These are phyloP conservation scores for Piscicola geometra DNA, from an alignment of 2,888 invertebrate species.

Conservation along the genomic window DNA sequence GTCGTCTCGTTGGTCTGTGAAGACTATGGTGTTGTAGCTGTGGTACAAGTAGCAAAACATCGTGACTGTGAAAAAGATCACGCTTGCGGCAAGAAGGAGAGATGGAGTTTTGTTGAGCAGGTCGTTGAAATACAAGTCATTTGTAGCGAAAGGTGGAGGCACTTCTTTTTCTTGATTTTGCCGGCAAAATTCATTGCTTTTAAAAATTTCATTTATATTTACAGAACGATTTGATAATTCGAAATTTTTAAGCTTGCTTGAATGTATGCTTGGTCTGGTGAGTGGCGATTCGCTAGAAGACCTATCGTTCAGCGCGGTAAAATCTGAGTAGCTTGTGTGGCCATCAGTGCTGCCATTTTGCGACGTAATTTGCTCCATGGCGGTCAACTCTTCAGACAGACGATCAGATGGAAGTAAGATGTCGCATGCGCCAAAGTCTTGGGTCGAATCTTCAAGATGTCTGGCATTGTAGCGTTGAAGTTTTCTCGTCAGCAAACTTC, in stretches of 20 bases:
- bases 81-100: conserved; percentile 27
- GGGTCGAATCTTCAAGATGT: too few species aligned
- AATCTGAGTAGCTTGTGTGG: too few species aligned
- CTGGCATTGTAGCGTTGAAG: too few species aligned
- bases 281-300: neutral
- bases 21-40: conserved; percentile 17
- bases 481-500: neutral
- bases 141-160: neutral
- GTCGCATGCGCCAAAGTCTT: neutral
- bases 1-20: conserved; percentile 14
- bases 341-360: too few species aligned
- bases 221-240: neutral
- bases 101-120: conserved; percentile 1
- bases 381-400: too few species aligned
- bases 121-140: conserved; percentile 1
- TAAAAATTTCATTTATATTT: neutral
- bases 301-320: too few species aligned
- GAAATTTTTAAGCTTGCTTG: neutral
- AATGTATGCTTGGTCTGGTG: conserved; percentile 25
- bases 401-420: neutral
- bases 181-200: neutral
- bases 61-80: conserved; percentile 26
- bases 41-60: conserved; percentile 28
- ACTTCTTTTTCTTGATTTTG: neutral
- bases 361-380: too few species aligned